These are phyloP conservation scores for Ichneumoninae sp. DNA, from an alignment of 2,888 invertebrate genomes.

Conservation along the genomic window DNA sequence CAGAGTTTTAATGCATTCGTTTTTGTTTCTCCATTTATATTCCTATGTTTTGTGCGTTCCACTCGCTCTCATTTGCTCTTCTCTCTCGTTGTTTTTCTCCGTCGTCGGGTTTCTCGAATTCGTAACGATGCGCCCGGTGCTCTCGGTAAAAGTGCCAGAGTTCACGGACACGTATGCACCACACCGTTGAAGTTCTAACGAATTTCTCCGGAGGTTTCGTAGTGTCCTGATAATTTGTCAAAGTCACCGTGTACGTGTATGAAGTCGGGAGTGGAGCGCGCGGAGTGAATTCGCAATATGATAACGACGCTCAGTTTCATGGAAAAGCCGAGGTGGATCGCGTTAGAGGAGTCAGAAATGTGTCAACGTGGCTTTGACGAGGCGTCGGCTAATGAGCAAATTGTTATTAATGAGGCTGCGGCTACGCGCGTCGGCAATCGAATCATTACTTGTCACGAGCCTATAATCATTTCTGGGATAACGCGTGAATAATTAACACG, in stretches of 20 bases:
- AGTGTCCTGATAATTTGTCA: slow-evolving; percentile 30
- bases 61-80: neutral
- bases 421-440: neutral
- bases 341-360: neutral
- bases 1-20: neutral
- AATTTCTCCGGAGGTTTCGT: slow-evolving; percentile 28
- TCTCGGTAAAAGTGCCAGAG: neutral
- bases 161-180: neutral
- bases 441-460: neutral
- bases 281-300: slow-evolving; percentile 17
- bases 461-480: neutral
- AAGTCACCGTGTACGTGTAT: slow-evolving; percentile 17
- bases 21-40: neutral
- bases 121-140: neutral
- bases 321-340: neutral
- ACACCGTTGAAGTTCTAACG: slow-evolving; percentile 16
- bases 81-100: neutral
- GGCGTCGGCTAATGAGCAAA: slow-evolving; percentile 1
- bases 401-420: neutral
- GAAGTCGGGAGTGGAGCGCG: slow-evolving; percentile 10
- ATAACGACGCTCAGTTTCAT: slow-evolving; percentile 12
- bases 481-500: neutral
- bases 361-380: slow-evolving; percentile 11
- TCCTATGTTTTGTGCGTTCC: neutral
- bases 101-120: neutral